Evolutionary conservation across 2,797 vertebrate species (phyloP).

Genomic region (Yasuhikotakia modesta): DNA sequence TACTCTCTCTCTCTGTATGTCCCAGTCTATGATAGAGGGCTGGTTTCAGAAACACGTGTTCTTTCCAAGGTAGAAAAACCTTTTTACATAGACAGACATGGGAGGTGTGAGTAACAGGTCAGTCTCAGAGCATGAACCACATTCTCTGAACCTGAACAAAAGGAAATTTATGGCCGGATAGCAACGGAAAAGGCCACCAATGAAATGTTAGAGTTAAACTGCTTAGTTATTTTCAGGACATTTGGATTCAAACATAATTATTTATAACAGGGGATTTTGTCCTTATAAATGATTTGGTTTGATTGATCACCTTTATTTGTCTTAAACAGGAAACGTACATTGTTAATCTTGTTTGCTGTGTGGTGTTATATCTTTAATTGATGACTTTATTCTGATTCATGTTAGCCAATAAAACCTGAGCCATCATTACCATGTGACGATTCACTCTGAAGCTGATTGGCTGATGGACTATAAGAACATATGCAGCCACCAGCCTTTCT

Average conservation of each 20-base stretch:
- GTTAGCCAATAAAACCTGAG: no score
- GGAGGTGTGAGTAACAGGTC: constrained; percentile 61
- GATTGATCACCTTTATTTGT: neutral
- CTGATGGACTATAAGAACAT: no score
- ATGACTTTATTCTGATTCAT: no score
- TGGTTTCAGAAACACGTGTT: constrained; percentile 48
- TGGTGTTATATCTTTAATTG: no score
- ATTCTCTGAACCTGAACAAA: constrained; percentile 25
- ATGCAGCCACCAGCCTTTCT: no score
- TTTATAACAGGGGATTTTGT: neutral
- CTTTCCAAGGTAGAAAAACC: constrained; percentile 47
- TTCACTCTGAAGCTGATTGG: no score
- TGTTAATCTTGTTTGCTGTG: no score
- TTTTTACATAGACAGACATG: constrained; percentile 39
- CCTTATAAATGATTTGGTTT: no score
- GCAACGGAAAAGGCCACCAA: neutral
- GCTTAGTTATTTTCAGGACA: neutral
- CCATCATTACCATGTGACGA: no score
- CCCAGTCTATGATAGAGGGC: constrained; percentile 28
- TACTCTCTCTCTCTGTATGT: neutral
- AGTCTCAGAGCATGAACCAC: constrained; percentile 52
- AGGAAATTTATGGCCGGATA: neutral
- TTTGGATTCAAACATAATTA: neutral
- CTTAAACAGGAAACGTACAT: neutral
- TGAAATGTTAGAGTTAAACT: neutral